Conservation (phyloP, 2,888 invertebrate genomes). For the Petrophora chlorosata region DNA sequence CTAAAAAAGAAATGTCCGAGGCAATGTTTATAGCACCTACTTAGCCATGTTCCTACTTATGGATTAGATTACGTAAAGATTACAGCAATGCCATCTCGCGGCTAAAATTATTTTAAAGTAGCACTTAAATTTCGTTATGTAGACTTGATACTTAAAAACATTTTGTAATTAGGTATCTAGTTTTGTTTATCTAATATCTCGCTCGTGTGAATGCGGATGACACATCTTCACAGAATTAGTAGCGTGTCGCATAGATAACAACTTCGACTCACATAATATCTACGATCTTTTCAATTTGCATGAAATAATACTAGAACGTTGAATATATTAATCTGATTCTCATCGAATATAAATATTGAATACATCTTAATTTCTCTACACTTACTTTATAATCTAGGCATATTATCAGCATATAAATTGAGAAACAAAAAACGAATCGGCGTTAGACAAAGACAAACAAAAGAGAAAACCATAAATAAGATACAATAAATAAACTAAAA, state of each 20-base stretch:
- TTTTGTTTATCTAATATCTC: neutral
- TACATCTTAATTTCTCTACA: neutral
- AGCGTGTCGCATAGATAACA: constrained; percentile 1
- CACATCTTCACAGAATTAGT: neutral
- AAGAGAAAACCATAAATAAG: neutral
- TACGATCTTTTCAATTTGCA: constrained; percentile 1
- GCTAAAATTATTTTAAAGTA: constrained; percentile 7
- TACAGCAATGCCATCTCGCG: constrained; percentile 5
- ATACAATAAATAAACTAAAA: too few relatives aligned
- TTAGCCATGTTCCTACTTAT: constrained; percentile 34
- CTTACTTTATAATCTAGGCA: too few relatives aligned
- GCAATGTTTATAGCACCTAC: constrained; percentile 39
- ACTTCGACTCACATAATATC: constrained; percentile 3
- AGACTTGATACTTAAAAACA: neutral
- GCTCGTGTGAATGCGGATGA: neutral
- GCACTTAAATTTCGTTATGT: neutral
- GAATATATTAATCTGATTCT: constrained; percentile 6
- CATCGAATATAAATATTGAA: neutral
- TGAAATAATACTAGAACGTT: neutral
- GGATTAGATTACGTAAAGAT: constrained; percentile 33
- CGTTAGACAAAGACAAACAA: neutral
- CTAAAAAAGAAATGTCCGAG: constrained; percentile 43
- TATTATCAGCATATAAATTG: too few relatives aligned
- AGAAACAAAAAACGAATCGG: too few relatives aligned
- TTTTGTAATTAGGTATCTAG: constrained; percentile 1